Percentiles rank a stretch among this genome's conserved stretches.
Evolutionary conservation across 2,888 invertebrate species (phyloP).

Genomic region (Drosophila nigricruria): DNA sequence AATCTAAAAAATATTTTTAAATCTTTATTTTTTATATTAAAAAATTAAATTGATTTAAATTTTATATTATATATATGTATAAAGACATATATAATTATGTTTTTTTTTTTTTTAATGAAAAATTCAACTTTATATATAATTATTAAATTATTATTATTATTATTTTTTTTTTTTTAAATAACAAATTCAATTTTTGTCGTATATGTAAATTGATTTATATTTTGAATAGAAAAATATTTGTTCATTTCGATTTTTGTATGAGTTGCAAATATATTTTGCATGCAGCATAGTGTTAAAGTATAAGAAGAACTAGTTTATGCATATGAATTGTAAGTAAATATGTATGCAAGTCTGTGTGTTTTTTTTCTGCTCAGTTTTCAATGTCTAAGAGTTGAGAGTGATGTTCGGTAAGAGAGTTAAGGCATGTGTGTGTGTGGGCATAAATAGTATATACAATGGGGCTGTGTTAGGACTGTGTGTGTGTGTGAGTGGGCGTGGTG

Average conservation of each 20-base stretch:
- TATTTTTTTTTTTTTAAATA: neutral
- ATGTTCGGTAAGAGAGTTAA: conserved; percentile 19
- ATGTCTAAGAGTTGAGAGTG: conserved; percentile 33
- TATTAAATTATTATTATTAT: neutral
- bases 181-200: neutral
- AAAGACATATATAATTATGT: no score
- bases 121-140: neutral
- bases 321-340: conserved; percentile 45
- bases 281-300: conserved; percentile 50
- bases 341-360: conserved; percentile 47
- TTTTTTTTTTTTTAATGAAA: neutral
- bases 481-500: neutral
- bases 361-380: neutral
- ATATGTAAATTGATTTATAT: conserved; percentile 7
- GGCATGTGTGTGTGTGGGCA: conserved; percentile 7
- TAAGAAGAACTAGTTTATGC: conserved; percentile 37
- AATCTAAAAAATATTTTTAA: no score
- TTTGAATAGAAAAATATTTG: neutral
- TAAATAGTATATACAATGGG: conserved; percentile 34
- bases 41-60: no score
- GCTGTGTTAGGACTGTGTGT: neutral
- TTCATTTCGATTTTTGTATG: conserved; percentile 15
- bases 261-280: conserved; percentile 45
- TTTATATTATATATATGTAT: neutral
- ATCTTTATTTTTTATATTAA: no score